phyloP scores from a whole-genome alignment of 2,113 vertebrate genomes.

The Seriola aureovittata region DNA sequence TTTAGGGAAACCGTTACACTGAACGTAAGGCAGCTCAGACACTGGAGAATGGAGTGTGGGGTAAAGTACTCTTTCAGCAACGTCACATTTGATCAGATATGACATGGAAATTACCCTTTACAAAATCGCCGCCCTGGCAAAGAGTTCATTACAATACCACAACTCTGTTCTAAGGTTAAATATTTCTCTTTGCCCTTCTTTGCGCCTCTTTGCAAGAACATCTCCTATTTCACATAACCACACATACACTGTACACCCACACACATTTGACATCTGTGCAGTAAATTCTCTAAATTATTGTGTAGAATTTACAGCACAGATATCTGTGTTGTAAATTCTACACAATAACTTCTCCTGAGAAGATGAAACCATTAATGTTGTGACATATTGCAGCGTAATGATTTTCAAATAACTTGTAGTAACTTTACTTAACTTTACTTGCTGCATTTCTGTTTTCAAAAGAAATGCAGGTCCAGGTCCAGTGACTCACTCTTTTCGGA shows the following conservation, averaged over 20 bases:
- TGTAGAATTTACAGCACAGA: not conserved
- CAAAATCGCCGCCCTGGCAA: conserved; percentile 37
- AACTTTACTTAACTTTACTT: not conserved
- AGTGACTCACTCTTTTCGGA: no score
- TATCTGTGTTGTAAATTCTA: no score
- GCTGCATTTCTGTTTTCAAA: no score
- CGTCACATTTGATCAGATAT: conserved; percentile 69
- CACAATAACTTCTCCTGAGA: not conserved
- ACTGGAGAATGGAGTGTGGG: conserved; percentile 36
- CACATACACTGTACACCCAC: not conserved
- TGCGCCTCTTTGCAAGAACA: conserved; percentile 6
- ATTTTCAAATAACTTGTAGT: not conserved
- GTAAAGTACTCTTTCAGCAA: conserved; percentile 42
- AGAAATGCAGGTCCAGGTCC: no score
- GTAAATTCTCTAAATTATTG: not conserved
- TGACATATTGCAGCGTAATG: not conserved
- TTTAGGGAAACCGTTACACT: not conserved
- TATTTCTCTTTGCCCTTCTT: conserved; percentile 25
- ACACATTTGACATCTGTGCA: not conserved
- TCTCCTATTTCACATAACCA: conserved; percentile 49
- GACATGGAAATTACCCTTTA: conserved; percentile 70
- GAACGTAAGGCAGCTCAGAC: conserved; percentile 13
- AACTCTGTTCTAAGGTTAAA: conserved; percentile 36
- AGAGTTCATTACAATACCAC: conserved; percentile 56
- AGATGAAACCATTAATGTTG: not conserved